Evolutionary conservation across 2,113 vertebrate species (phyloP), one percentile per base, ranked within the genome.

Genomic region (Saguinus imperator): DNA sequence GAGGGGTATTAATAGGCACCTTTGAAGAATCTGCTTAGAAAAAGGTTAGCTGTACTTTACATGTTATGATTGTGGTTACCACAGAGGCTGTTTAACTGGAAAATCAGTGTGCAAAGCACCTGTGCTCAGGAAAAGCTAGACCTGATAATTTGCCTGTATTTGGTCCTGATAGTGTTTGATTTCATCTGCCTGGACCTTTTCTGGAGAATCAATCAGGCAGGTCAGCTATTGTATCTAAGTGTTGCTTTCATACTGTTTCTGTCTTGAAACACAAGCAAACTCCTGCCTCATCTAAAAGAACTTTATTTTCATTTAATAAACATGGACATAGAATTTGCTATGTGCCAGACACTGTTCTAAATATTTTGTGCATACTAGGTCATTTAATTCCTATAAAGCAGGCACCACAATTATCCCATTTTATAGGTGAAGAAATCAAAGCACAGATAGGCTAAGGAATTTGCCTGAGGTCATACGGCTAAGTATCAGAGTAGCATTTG

Each of bases 1-100:
- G 98, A 99, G 96, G 97, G 96, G 97, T 98, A 98, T 99, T 99
- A 98, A 99, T 98, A 98, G 97, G 97, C 96, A 98, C 97, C 98
- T 98, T 98, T 97, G 98, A 98, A 98, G 97, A 97, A 94, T n/a
- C 52, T 81, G 64, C 57, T 89, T 92, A 89, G 94, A 84, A 98
- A 98, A 98, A 98, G 97, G 98, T 98, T 94, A 98, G 95, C 97
- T 98, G 97, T 97, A 95, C 89, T 97, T 98, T 94, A 96, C 88
- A 61, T 95, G 97, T 98, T 98, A 95, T 98, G 98, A 97, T 97
- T 98, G 97, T 95, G 96, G 93, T 95, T 89, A 96, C 83, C 5
- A 1, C 35, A 27, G 45, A 97, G 87, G 90, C 89, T 82, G 70
- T 81, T 98, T 88, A 95, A 87, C 91, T 92, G 92, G 98, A 98